Percentiles rank a stretch among this genome's conserved stretches.
These are phyloP conservation scores for Dendrolimus houi DNA, from an alignment of 2,888 invertebrate species.

Conservation along the genomic window DNA sequence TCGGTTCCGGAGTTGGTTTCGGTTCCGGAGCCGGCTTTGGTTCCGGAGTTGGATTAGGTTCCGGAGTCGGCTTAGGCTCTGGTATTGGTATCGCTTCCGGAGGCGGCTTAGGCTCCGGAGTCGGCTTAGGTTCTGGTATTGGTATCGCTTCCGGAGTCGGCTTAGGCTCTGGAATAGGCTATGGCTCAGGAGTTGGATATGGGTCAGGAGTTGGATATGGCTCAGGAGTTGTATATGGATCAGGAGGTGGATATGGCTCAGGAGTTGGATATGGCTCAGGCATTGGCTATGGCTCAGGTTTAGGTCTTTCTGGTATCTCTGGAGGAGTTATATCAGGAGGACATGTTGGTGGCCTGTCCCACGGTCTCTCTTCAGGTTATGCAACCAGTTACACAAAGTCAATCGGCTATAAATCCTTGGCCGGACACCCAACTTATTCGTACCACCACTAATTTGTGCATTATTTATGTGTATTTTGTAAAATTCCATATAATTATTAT, in stretches of 20 bases:
- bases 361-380: background rate
- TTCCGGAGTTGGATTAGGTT: background rate
- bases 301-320: background rate
- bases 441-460: conserved; percentile 6
- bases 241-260: background rate
- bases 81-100: background rate
- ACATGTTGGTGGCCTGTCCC: background rate
- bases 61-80: background rate
- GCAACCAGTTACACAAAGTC: conserved; percentile 12
- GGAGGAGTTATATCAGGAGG: background rate
- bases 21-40: background rate
- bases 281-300: background rate
- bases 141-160: background rate
- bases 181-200: background rate
- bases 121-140: background rate
- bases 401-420: conserved; percentile 12
- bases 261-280: background rate
- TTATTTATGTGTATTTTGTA: background rate
- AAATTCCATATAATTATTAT: conserved; percentile 3
- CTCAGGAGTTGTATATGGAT: background rate
- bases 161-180: background rate
- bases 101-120: background rate
- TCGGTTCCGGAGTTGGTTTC: background rate
- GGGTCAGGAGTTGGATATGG: background rate
- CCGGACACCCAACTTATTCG: conserved; percentile 10